Evolutionary conservation across 2,888 invertebrate genomes (phyloP).

Genomic region (Sialis lutaria): DNA sequence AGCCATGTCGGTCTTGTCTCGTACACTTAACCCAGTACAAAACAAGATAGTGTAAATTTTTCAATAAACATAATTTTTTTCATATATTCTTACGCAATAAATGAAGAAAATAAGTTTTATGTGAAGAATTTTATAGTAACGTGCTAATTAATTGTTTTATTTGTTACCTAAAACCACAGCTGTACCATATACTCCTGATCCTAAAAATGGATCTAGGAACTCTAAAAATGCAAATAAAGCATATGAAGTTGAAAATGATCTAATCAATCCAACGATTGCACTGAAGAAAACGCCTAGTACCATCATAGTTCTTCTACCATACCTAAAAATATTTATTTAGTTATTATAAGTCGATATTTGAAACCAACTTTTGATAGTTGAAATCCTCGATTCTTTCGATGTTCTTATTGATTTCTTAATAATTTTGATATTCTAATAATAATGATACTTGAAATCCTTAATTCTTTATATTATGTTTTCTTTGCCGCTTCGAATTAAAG

Average conservation of each 20-base stretch:
- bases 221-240: slow-evolving; percentile 51
- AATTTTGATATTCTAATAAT: too few relatives aligned
- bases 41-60: too few relatives aligned
- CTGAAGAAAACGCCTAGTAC: slow-evolving; percentile 38
- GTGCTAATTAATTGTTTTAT: neutral
- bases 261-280: slow-evolving; percentile 44
- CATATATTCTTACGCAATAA: too few relatives aligned
- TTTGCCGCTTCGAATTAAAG: too few relatives aligned
- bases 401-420: too few relatives aligned
- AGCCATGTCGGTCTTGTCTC: too few relatives aligned
- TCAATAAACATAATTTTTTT: too few relatives aligned
- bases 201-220: slow-evolving; percentile 50
- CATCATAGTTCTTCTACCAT: slow-evolving; percentile 40
- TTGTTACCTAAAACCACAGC: slow-evolving; percentile 48
- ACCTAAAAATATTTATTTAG: slow-evolving; percentile 22
- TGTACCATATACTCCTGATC: slow-evolving; percentile 52
- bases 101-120: too few relatives aligned
- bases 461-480: neutral
- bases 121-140: too few relatives aligned
- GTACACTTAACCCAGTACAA: too few relatives aligned
- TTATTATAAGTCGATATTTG: neutral
- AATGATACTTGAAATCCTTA: neutral
- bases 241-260: slow-evolving; percentile 52
- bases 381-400: too few relatives aligned
- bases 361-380: neutral